Base-by-base conservation (phyloP, 2,888 invertebrate genomes). In the Xestobium rufovillosum region DNA sequence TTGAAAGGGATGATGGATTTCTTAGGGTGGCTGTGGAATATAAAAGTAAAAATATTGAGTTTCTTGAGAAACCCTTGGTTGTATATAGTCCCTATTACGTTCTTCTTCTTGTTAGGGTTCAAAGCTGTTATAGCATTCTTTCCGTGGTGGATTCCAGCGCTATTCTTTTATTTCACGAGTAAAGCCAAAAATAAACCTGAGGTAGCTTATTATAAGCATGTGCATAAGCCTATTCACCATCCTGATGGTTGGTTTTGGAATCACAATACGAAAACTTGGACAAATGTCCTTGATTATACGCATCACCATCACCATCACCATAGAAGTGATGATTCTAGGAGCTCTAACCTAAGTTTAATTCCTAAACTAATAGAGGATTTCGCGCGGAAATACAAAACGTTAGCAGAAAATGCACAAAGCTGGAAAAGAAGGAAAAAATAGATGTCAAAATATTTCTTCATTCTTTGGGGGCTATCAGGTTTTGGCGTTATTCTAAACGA, bases 101-200 rank as follows among this genome's bases (percentile, higher is more conserved):
- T 80, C 33, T 62, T 80, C 25, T 71, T 81, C 31, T 72, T 76
- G 1, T 72, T 79, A 0, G 69, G 75, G 1, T 72, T 81, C 9
- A 73, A 79, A 1, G 56, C 77, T 10, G 71, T 76, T 1, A 68
- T 79, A 1, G 68, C 79, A 28, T 61, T 81, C 43, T 73, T 80
- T 37, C 81, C 80, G 1, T 80, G 73, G 72, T 70, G 75, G 46
- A 65, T 79, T 41, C 75, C 80, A 0, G 67, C 65, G 2, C 52
- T 66, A 8, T 56, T 69, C 26, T 57, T 66, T 8, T 58, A 47
- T 36, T 51, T 55, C 3, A 49, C 53, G n/a, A 39, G 50, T 3
- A 56, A 51, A 34, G 47, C 43, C 27, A 48, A 53, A 8, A 52
- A 55, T 32, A 49, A 51, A 13, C 41, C 50, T 1, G 45, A 53